Evolutionary conservation across 2,113 vertebrate species (phyloP).

Genomic region (Oceanites oceanicus): DNA sequence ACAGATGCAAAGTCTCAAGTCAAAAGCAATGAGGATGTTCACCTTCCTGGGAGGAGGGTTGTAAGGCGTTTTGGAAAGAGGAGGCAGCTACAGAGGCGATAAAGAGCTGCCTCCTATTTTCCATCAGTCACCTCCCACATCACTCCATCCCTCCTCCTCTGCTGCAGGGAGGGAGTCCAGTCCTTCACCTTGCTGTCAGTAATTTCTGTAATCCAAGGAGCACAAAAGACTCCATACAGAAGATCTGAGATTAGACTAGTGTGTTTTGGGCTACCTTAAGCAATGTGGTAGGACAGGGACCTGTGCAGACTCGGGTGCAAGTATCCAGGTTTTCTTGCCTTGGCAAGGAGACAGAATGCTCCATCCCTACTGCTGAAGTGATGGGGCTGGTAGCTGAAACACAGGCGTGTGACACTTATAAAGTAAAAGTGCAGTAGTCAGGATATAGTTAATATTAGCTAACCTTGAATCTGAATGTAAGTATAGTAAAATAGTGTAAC

Average conservation of each 20-base stretch:
- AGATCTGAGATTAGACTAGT: background rate
- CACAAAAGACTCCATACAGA: background rate
- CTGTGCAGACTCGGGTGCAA: background rate
- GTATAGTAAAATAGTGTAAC: background rate
- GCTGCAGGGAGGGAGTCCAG: background rate
- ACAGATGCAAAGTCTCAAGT: background rate
- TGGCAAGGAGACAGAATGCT: background rate
- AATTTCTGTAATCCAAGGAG: background rate
- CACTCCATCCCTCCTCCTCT: background rate
- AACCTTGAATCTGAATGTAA: background rate
- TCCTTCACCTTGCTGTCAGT: background rate
- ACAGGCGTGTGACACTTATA: background rate
- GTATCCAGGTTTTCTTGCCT: background rate
- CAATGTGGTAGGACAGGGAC: background rate
- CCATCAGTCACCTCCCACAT: background rate
- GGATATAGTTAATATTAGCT: background rate
- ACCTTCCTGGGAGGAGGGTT: background rate
- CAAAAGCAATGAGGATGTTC: background rate
- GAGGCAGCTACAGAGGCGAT: background rate
- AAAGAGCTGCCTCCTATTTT: background rate
- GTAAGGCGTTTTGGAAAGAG: background rate
- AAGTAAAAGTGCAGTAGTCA: background rate
- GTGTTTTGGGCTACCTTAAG: background rate
- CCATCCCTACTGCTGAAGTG: background rate
- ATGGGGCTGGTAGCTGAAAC: background rate